Evolutionary conservation across 2,797 vertebrate genomes (phyloP), one percentile per base, ranked within the genome.

Genomic region (Enteromius afrohamiltoni): DNA sequence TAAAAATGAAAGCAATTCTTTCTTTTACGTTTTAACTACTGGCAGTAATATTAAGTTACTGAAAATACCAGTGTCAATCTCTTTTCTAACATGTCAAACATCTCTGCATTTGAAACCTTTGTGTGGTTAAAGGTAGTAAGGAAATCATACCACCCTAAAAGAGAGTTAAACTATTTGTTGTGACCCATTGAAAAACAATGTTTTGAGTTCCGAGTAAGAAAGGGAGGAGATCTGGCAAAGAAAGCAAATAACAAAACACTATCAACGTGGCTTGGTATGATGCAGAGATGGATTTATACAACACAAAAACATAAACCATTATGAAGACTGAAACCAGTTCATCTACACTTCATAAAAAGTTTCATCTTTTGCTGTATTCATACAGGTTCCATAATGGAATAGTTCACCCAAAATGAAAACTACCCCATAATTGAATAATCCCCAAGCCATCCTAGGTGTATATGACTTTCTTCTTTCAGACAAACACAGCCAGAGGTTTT

Each of bases 201-300:
- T 17, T 26, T n/a, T 8, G 55, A 40, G 70, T 79, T 65, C 84
- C 16, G 17, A 23, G 23, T 11, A 79, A 40, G 47, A 45, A 42
- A 76, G 49, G 78, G 64, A 81, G 53, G 45, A 64, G 75, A 26
- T n/a, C 4, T 47, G 3, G 47, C 26, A 68, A 68, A 76, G n/a
- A 83, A 71, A 73, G 64, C 69, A 45, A 47, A 47, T 31, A 82
- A 82, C 51, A 84, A 83, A 75, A 79, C 81, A 71, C 42, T n/a
- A 82, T 19, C 31, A 7, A 55, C 55, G 23, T 82, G 21, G 17
- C 23, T 37, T 62, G 16, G 17, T 47, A 47, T 82, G 29, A 58
- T 51, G 79, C n/a, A 65, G 42, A 29, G 53, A 1, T 74, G 82
- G 7, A n/a, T 29, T 77, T 78, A 47, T 68, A 37, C 47, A 82